Evolutionary conservation across 2,113 vertebrate species (phyloP).

Genomic region (Triplophysa rosa): DNA sequence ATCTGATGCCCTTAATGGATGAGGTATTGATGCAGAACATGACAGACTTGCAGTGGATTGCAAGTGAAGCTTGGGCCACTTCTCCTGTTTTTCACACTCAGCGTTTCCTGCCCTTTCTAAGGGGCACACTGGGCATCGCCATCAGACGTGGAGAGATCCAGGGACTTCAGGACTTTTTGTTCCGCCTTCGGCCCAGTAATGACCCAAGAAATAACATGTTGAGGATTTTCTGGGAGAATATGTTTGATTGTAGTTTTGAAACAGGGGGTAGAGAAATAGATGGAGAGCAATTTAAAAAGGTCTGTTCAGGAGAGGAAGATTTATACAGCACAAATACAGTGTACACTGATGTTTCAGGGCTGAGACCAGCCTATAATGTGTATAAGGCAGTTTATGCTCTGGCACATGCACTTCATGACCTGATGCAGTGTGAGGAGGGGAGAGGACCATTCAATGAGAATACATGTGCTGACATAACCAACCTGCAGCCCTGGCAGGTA

Average conservation of each 20-base stretch:
- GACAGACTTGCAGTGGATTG: slow-evolving; percentile 59
- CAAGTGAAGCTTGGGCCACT: slow-evolving; percentile 60
- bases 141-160: slow-evolving; percentile 67
- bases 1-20: slow-evolving; percentile 59
- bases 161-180: slow-evolving; percentile 62
- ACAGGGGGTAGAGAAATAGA: not conserved
- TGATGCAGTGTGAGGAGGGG: slow-evolving; percentile 49
- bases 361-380: slow-evolving; percentile 56
- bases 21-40: slow-evolving; percentile 55
- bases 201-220: slow-evolving; percentile 55
- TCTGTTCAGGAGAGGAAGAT: slow-evolving; percentile 66
- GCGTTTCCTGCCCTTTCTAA: slow-evolving; percentile 57
- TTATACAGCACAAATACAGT: not conserved
- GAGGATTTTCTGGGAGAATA: slow-evolving; percentile 65
- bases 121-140: slow-evolving; percentile 68
- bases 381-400: slow-evolving; percentile 64
- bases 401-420: slow-evolving; percentile 52
- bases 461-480: slow-evolving; percentile 10
- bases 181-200: slow-evolving; percentile 49
- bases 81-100: slow-evolving; percentile 49
- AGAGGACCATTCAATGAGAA: slow-evolving; percentile 41
- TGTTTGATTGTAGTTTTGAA: slow-evolving; percentile 66
- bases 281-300: not conserved
- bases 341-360: slow-evolving; percentile 48
- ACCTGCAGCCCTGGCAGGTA: slow-evolving; percentile 32